Percentiles rank a stretch among this genome's conserved stretches.
These are phyloP conservation scores for Larimichthys polyactis DNA, from an alignment of 2,113 vertebrate species.

Conservation along the genomic window DNA sequence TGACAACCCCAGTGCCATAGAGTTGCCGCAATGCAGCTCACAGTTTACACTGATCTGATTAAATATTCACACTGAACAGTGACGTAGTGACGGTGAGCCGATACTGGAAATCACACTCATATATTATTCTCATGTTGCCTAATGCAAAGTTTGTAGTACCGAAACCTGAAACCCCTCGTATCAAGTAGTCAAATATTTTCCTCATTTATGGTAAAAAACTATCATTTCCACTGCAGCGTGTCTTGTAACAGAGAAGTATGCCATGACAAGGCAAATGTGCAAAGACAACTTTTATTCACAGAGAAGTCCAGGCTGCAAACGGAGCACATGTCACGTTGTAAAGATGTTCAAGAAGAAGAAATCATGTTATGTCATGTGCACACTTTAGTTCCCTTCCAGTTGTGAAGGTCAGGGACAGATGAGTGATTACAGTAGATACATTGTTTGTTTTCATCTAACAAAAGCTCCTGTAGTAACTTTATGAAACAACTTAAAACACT, in stretches of 20 bases:
- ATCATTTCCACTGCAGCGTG: not conserved
- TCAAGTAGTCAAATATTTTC: not conserved
- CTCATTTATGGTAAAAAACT: not conserved
- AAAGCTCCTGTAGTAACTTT: not conserved
- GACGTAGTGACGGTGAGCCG: not conserved
- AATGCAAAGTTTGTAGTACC: not conserved
- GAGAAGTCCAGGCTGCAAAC: constrained; percentile 6
- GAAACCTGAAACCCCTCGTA: not conserved
- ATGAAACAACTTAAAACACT: not conserved
- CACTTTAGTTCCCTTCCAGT: not conserved
- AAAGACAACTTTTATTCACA: constrained; percentile 26
- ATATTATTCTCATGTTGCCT: not conserved
- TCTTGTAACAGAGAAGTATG: not conserved
- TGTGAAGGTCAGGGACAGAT: not conserved
- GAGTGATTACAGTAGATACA: not conserved
- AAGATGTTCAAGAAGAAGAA: not conserved
- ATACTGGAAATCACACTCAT: not conserved
- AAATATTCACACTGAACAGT: constrained; percentile 31
- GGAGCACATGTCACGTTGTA: not conserved
- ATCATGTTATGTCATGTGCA: not conserved
- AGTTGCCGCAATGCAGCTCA: constrained; percentile 34
- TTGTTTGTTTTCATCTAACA: not conserved
- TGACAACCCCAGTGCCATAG: not conserved
- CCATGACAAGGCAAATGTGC: not conserved
- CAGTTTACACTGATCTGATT: constrained; percentile 13